phyloP scores from a whole-genome alignment of 2,888 invertebrate genomes.

The Agriotes lineatus region DNA sequence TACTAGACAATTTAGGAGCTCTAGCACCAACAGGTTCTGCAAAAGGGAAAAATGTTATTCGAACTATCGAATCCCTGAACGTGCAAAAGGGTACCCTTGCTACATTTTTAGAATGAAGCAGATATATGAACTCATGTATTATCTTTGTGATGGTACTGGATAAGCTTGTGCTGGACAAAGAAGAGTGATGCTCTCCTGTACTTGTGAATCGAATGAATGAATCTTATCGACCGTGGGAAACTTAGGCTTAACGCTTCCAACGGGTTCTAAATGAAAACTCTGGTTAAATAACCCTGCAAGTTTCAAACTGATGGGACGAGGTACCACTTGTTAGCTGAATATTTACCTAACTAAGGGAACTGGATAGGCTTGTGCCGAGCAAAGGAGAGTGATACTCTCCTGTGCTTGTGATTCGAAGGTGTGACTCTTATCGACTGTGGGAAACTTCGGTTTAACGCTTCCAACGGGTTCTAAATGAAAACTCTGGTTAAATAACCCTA shows the following conservation, averaged over 20 bases:
- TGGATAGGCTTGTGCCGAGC: constrained; percentile 83
- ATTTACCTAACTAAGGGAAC: constrained; percentile 79
- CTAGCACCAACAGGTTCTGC: constrained; percentile 68
- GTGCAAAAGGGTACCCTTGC: constrained; percentile 75
- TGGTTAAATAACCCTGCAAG: neutral
- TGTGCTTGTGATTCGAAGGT: constrained; percentile 63
- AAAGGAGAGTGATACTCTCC: constrained; percentile 74
- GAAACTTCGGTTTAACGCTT: constrained; percentile 77
- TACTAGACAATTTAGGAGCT: constrained; percentile 78
- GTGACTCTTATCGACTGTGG: constrained; percentile 59
- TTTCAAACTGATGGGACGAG: neutral
- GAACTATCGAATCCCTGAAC: constrained; percentile 61
- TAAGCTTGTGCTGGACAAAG: constrained; percentile 83
- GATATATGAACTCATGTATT: constrained; percentile 54
- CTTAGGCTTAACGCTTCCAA: constrained; percentile 73
- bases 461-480: constrained; percentile 69
- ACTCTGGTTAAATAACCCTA: neutral
- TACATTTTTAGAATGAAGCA: too few relatives aligned
- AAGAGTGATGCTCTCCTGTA: constrained; percentile 71
- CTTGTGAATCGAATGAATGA: constrained; percentile 70
- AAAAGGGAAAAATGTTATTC: neutral
- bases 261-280: constrained; percentile 66
- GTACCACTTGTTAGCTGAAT: neutral
- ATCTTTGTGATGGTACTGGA: constrained; percentile 82
- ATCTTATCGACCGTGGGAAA: constrained; percentile 76